Percentiles rank a stretch among this genome's conserved stretches.
These are phyloP conservation scores for Camarhynchus parvulus DNA, from an alignment of 2,113 vertebrate genomes.

Conservation along the genomic window DNA sequence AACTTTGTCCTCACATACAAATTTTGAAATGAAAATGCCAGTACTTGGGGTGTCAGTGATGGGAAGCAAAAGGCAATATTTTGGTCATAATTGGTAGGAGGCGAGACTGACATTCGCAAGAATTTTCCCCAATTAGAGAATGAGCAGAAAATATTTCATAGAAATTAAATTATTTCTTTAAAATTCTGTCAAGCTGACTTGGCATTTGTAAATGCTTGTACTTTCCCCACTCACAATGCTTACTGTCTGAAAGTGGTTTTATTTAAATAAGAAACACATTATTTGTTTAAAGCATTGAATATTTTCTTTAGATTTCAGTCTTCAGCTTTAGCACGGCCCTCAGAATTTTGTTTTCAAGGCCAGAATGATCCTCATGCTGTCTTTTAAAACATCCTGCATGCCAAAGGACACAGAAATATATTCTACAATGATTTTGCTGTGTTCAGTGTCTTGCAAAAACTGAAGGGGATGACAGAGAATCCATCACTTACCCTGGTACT, in stretches of 20 bases:
- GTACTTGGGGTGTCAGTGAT: conserved; percentile 51
- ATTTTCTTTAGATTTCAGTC: neutral
- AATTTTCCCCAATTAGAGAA: conserved; percentile 46
- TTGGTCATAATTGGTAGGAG: conserved; percentile 57
- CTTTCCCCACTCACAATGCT: neutral
- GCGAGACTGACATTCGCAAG: conserved; percentile 1
- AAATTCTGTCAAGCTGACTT: neutral
- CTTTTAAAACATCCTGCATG: neutral
- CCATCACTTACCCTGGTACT: neutral
- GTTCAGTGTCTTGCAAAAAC: neutral
- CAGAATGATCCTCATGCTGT: neutral
- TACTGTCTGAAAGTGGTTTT: neutral
- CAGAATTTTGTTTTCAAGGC: neutral
- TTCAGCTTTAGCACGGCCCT: neutral
- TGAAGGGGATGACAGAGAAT: neutral
- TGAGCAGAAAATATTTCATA: conserved; percentile 33
- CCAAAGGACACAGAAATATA: neutral
- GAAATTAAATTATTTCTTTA: conserved; percentile 35
- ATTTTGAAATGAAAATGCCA: conserved; percentile 54
- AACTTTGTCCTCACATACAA: conserved; percentile 40
- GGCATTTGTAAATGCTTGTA: conserved; percentile 12
- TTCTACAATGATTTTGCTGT: neutral
- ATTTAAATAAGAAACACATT: neutral
- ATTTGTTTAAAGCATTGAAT: neutral
- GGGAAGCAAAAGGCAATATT: conserved; percentile 62